Evolutionary conservation across 2,888 invertebrate species (phyloP).

Genomic region (Caenorhabditis becei): DNA sequence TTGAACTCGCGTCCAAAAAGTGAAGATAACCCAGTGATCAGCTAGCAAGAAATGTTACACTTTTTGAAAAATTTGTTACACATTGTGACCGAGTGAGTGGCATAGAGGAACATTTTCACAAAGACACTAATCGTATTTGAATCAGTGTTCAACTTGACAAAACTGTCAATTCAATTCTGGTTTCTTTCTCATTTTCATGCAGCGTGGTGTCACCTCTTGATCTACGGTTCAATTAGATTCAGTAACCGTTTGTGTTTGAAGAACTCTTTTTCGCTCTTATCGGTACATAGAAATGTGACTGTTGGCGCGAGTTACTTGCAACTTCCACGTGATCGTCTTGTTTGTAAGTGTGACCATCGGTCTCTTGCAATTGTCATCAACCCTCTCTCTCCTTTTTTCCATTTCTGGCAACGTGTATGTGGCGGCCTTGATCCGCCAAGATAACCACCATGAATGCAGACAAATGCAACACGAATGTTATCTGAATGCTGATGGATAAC

Average conservation of each 20-base stretch:
- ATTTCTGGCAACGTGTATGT: conserved; percentile 20
- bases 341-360: conserved; percentile 53
- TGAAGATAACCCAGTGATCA: neutral
- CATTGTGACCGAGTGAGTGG: neutral
- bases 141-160: too few relatives aligned
- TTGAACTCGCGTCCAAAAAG: neutral
- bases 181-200: neutral
- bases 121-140: neutral
- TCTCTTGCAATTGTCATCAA: conserved; percentile 43
- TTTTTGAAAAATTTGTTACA: neutral
- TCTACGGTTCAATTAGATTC: conserved; percentile 17
- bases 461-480: conserved; percentile 24
- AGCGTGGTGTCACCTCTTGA: conserved; percentile 23
- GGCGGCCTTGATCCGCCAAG: conserved; percentile 52
- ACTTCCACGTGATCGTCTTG: conserved; percentile 48
- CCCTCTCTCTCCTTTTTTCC: conserved; percentile 4
- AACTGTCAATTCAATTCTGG: too few relatives aligned
- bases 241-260: conserved; percentile 17
- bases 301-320: conserved; percentile 25
- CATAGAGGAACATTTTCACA: neutral
- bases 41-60: conserved; percentile 1
- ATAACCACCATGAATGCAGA: conserved; percentile 30
- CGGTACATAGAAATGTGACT: conserved; percentile 15
- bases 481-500: conserved; percentile 1
- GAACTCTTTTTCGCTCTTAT: conserved; percentile 18